Evolutionary conservation across 2,113 vertebrate genomes (phyloP).

Genomic region (Erpornis zantholeuca): DNA sequence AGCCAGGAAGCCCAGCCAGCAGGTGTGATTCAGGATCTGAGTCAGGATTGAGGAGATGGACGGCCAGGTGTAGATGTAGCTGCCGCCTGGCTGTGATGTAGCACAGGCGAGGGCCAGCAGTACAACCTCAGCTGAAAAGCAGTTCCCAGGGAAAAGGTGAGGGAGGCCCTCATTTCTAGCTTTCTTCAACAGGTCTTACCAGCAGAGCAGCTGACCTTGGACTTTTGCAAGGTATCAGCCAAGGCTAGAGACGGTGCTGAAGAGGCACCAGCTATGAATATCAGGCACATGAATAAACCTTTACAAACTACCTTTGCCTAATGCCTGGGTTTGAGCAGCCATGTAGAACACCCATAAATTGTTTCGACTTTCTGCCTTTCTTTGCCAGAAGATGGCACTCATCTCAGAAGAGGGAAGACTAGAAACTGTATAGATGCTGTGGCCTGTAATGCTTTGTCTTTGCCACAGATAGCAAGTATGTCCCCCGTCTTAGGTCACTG

Average conservation of each 20-base stretch:
- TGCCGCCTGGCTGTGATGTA: neutral
- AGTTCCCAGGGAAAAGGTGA: neutral
- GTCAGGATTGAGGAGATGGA: neutral
- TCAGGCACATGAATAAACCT: neutral
- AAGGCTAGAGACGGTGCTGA: neutral
- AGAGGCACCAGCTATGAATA: neutral
- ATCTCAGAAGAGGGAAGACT: neutral
- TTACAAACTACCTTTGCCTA: neutral
- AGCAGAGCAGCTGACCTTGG: neutral
- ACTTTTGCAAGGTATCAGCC: neutral
- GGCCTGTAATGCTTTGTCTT: neutral
- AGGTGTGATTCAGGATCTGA: neutral
- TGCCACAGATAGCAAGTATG: neutral
- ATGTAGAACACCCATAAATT: neutral
- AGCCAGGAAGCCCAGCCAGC: neutral
- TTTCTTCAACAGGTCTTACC: neutral
- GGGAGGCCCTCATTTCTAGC: neutral
- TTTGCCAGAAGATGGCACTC: neutral
- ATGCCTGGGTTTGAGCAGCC: neutral
- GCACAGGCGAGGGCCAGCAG: fast-evolving
- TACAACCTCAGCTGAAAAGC: neutral
- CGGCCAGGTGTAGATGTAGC: neutral
- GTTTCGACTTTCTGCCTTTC: neutral
- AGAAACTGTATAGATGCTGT: neutral
- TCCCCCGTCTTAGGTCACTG: neutral